Evolutionary conservation across 2,888 invertebrate genomes (phyloP).

Genomic region (Platerodrilus igneus): DNA sequence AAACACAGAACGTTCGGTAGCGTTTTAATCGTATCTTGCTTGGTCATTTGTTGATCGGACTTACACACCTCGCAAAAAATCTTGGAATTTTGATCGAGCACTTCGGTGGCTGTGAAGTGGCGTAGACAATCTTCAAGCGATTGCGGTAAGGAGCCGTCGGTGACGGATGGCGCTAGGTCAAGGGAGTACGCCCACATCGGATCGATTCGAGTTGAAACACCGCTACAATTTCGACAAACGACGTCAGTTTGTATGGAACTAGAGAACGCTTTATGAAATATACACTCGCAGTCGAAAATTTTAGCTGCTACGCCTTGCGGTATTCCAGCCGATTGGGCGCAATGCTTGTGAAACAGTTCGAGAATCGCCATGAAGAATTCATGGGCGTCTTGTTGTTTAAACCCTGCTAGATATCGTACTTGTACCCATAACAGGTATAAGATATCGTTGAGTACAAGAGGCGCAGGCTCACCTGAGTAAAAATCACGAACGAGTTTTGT

Average conservation of each 20-base stretch:
- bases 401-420: constrained; percentile 88
- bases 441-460: constrained; percentile 82
- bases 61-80: constrained; percentile 91
- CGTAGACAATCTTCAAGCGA: constrained; percentile 87
- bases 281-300: constrained; percentile 72
- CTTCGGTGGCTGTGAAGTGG: constrained; percentile 89
- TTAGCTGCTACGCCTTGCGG: constrained; percentile 22
- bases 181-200: constrained; percentile 97
- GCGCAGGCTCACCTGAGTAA: constrained; percentile 85
- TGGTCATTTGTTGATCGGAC: constrained; percentile 88
- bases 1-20: constrained; percentile 95
- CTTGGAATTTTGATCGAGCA: constrained; percentile 84
- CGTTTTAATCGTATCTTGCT: constrained; percentile 91
- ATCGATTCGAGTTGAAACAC: constrained; percentile 94
- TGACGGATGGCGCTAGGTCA: constrained; percentile 69
- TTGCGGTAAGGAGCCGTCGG: constrained; percentile 59
- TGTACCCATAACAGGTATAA: constrained; percentile 96
- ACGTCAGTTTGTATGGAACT: constrained; percentile 95
- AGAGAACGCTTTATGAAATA: constrained; percentile 96
- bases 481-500: constrained; percentile 96
- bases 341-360: constrained; percentile 86
- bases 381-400: constrained; percentile 98
- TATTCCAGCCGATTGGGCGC: constrained; percentile 40
- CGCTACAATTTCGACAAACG: constrained; percentile 90
- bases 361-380: constrained; percentile 97